These are phyloP conservation scores for Coptodon rendalli DNA, from an alignment of 2,113 vertebrate species.

Conservation along the genomic window DNA sequence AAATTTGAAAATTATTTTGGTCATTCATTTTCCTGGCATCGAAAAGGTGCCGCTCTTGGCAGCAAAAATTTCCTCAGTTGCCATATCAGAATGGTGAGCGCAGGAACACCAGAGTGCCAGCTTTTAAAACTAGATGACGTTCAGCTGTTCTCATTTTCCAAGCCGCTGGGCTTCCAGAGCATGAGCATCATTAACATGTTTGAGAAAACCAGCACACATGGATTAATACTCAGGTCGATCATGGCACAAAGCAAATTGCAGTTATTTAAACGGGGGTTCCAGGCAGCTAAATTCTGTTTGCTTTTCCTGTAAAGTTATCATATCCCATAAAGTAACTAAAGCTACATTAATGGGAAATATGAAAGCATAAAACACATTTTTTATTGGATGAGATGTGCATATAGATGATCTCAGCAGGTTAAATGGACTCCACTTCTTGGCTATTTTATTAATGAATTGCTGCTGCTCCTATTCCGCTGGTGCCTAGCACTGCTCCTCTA, in stretches of 20 bases:
- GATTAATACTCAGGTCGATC: background rate
- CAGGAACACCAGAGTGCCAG: background rate
- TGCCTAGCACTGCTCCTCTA: background rate
- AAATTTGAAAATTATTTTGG: background rate
- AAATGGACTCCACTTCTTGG: background rate
- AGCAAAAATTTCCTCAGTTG: background rate
- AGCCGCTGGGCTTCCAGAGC: background rate
- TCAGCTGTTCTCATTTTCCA: background rate
- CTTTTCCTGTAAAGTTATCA: background rate
- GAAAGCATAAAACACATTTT: background rate
- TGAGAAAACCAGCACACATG: background rate
- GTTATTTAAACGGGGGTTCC: background rate
- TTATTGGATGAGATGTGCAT: background rate
- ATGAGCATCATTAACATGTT: background rate
- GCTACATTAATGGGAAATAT: background rate
- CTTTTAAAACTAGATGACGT: background rate
- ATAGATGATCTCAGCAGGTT: background rate
- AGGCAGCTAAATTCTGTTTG: background rate
- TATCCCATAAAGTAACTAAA: background rate
- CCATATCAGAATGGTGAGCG: background rate
- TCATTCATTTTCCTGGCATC: background rate
- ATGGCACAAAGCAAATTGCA: background rate
- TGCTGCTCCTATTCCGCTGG: background rate
- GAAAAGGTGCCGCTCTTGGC: background rate
- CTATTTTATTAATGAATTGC: slow-evolving; percentile 14